Conservation (phyloP, 2,888 invertebrate species). For the Lapara coniferarum region DNA sequence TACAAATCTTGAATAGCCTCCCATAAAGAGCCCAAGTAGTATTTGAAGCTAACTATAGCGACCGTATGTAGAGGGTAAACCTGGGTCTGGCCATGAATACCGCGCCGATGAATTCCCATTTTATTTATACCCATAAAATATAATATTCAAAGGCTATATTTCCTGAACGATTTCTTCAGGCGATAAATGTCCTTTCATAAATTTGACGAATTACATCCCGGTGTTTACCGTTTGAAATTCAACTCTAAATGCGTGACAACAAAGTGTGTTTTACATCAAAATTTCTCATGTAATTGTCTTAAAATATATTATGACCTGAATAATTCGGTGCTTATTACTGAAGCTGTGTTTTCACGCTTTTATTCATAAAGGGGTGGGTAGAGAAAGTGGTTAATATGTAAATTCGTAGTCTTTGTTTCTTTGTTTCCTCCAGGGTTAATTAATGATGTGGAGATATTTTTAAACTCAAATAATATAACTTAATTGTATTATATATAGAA, state of each 20-base stretch:
- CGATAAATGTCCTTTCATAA: constrained; percentile 58
- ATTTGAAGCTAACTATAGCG: not conserved
- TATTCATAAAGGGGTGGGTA: constrained; percentile 25
- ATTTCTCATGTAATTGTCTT: constrained; percentile 29
- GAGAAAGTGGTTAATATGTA: constrained; percentile 11
- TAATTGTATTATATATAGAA: too few species aligned
- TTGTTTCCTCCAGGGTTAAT: not conserved
- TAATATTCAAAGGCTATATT: constrained; percentile 52
- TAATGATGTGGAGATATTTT: too few species aligned
- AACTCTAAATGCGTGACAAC: not conserved
- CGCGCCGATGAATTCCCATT: constrained; percentile 30
- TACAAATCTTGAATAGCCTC: too few species aligned
- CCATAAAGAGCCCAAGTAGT: not conserved
- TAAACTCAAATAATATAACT: too few species aligned
- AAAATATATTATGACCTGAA: constrained; percentile 49
- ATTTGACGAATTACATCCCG: constrained; percentile 45
- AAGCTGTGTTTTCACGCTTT: constrained; percentile 27
- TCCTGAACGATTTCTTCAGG: constrained; percentile 47
- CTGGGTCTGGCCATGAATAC: constrained; percentile 18
- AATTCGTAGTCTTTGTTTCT: not conserved
- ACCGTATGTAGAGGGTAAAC: constrained; percentile 31
- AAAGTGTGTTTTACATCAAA: not conserved
- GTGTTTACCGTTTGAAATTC: not conserved
- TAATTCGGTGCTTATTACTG: constrained; percentile 45
- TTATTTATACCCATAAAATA: constrained; percentile 49